Evolutionary conservation across 1,140 invertebrate species (phyloP).

Genomic region (Rhagoletis zephyria): DNA sequence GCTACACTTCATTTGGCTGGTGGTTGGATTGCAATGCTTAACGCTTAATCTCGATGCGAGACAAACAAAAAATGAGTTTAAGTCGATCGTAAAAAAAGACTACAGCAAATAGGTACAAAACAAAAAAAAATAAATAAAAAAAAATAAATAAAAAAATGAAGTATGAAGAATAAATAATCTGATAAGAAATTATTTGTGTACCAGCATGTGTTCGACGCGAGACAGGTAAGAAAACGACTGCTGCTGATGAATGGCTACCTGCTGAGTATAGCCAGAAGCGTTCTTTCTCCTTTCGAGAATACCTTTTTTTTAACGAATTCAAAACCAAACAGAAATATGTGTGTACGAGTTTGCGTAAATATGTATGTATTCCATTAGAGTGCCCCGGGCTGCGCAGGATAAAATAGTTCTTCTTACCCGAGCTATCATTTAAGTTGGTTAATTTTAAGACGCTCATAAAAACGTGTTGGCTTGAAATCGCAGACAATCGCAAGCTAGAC

Average conservation of each 20-base stretch:
- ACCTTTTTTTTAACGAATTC: neutral
- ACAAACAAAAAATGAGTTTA: neutral
- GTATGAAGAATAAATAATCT: conserved; percentile 30
- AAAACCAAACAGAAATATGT: neutral
- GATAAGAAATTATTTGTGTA: conserved; percentile 46
- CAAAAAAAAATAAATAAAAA: neutral
- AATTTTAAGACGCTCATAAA: no score
- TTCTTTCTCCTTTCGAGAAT: conserved; percentile 5
- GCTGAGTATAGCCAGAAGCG: conserved; percentile 25
- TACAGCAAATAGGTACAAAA: neutral
- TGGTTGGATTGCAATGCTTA: conserved; percentile 27
- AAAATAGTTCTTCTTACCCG: no score
- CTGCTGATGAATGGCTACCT: neutral
- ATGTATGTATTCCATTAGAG: neutral
- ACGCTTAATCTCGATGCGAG: conserved; percentile 29
- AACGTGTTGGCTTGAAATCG: no score
- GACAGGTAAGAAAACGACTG: conserved; percentile 33
- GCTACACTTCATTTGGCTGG: conserved; percentile 33
- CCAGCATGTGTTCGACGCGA: conserved; percentile 21
- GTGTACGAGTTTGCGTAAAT: neutral
- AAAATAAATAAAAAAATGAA: neutral
- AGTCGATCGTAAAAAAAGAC: neutral
- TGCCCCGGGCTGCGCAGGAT: no score
- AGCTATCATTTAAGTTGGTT: no score
- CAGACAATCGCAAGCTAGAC: no score